Evolutionary conservation across 2,888 invertebrate species (phyloP).

Genomic region (Glyphotaelius pellucidus): DNA sequence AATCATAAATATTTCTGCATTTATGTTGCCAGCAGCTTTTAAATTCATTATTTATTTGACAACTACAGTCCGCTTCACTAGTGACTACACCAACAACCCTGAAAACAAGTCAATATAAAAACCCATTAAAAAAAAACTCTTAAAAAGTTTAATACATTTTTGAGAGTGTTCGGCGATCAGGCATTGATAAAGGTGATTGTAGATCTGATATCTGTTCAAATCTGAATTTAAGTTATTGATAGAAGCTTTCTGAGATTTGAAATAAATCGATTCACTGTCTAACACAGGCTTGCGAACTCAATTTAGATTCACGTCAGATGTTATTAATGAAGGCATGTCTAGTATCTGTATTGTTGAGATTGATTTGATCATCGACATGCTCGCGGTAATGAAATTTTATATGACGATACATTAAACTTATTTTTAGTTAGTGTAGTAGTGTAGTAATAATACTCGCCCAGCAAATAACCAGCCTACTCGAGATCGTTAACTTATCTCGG

Average conservation of each 20-base stretch:
- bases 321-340: constrained; percentile 16
- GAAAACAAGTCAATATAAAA: background rate
- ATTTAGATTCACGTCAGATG: constrained; percentile 53
- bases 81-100: background rate
- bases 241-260: constrained; percentile 22
- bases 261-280: constrained; percentile 30
- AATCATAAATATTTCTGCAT: constrained; percentile 39
- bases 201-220: constrained; percentile 12
- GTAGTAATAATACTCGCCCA: background rate
- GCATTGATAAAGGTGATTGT: background rate
- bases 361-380: constrained; percentile 37
- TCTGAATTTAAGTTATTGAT: constrained; percentile 36
- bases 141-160: background rate
- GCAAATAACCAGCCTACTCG: background rate
- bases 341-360: background rate
- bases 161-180: background rate
- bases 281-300: constrained; percentile 32
- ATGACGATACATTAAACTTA: background rate
- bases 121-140: background rate
- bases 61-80: background rate
- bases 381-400: constrained; percentile 24
- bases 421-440: background rate
- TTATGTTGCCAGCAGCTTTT: constrained; percentile 10
- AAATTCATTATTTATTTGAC: constrained; percentile 38
- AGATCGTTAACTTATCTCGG: background rate